A percentile compares a stretch with the other conserved stretches of the same genome.
Evolutionary conservation across 2,113 vertebrate species (phyloP).

Genomic region (Sceloporus undulatus): DNA sequence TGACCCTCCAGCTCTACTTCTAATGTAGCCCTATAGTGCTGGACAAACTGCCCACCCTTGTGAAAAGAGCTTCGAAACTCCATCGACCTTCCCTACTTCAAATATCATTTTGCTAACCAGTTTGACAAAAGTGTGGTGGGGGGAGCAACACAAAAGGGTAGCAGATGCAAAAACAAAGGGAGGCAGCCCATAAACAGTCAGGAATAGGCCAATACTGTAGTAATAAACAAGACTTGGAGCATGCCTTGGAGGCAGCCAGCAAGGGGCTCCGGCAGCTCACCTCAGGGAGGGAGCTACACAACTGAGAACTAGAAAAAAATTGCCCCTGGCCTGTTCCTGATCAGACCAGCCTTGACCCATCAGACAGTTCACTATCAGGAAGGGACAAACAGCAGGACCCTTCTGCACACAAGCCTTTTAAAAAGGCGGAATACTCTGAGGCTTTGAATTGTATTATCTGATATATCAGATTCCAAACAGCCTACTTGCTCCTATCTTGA

Average conservation of each 20-base stretch:
- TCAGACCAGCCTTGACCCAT: constrained; percentile 58
- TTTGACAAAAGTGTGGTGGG: constrained; percentile 55
- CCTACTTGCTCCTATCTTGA: constrained; percentile 50
- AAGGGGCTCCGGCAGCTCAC: constrained; percentile 71
- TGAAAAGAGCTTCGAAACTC: constrained; percentile 59
- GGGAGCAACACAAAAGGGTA: constrained; percentile 71
- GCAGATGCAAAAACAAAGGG: constrained; percentile 78
- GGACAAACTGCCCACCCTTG: not conserved
- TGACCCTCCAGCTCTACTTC: constrained; percentile 7
- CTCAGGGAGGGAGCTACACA: constrained; percentile 54
- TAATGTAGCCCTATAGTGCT: not conserved
- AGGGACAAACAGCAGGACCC: constrained; percentile 41
- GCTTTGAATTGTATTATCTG: constrained; percentile 41
- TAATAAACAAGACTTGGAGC: constrained; percentile 76
- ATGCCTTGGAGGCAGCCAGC: constrained; percentile 76
- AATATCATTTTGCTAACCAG: constrained; percentile 71
- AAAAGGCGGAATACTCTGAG: constrained; percentile 45
- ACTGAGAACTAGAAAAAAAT: constrained; percentile 63
- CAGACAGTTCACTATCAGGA: constrained; percentile 59
- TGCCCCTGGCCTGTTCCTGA: constrained; percentile 64
- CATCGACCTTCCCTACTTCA: not conserved
- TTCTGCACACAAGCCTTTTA: constrained; percentile 51
- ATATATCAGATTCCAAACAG: constrained; percentile 44
- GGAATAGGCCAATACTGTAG: constrained; percentile 74
- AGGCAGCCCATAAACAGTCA: constrained; percentile 77